These are phyloP conservation scores for Scarus forsteni DNA, from an alignment of 2,797 vertebrate genomes.

Conservation along the genomic window DNA sequence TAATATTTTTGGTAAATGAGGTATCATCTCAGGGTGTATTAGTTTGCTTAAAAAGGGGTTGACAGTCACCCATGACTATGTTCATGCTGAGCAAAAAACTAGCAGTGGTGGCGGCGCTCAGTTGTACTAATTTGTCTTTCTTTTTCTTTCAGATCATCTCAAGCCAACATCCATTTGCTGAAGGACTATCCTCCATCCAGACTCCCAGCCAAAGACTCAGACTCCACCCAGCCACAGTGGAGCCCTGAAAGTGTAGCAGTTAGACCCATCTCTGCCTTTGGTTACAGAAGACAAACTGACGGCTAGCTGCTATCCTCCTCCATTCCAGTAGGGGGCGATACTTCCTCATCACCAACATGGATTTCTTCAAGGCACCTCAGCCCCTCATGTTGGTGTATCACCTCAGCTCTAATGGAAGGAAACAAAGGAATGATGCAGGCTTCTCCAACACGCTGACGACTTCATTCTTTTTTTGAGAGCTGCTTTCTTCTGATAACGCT, in stretches of 20 bases:
- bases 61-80: too few relatives aligned
- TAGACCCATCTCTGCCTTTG: slow-evolving; percentile 11
- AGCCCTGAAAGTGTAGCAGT: slow-evolving; percentile 25
- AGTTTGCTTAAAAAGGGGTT: too few relatives aligned
- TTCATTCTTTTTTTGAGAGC: slow-evolving; percentile 16
- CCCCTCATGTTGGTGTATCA: slow-evolving; percentile 26
- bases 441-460: slow-evolving; percentile 26
- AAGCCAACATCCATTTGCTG: slow-evolving; percentile 41
- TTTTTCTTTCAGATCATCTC: slow-evolving; percentile 61
- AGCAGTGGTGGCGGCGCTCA: too few relatives aligned
- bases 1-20: too few relatives aligned
- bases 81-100: too few relatives aligned
- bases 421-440: neutral
- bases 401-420: slow-evolving; percentile 3
- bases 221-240: slow-evolving; percentile 9
- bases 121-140: too few relatives aligned
- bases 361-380: slow-evolving; percentile 2
- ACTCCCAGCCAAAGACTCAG: slow-evolving; percentile 50
- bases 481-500: slow-evolving; percentile 34
- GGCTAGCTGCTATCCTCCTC: slow-evolving; percentile 31
- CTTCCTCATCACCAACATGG: neutral
- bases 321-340: slow-evolving; percentile 25
- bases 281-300: slow-evolving; percentile 16
- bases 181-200: slow-evolving; percentile 22
- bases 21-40: too few relatives aligned